Conservation (phyloP, 2,797 vertebrate genomes). For the Kryptopterus vitreolus region DNA sequence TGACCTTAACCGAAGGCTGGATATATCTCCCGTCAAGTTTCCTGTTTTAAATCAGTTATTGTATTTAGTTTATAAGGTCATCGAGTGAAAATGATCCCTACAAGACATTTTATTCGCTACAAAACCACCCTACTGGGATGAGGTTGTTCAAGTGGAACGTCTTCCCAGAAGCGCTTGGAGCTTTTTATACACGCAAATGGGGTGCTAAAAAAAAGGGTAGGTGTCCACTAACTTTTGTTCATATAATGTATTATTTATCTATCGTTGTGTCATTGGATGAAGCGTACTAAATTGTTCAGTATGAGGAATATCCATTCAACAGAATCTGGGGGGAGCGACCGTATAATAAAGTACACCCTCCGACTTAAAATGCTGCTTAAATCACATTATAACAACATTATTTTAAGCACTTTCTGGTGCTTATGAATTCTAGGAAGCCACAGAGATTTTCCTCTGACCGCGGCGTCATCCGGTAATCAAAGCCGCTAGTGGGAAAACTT, state of each 20-base stretch:
- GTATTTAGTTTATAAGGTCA: not conserved
- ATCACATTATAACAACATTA: not conserved
- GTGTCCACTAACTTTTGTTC: no score
- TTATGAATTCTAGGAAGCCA: not conserved
- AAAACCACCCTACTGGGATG: no score
- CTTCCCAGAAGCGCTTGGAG: no score
- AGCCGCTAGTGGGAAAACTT: not conserved
- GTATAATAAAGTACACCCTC: not conserved
- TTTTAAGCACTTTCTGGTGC: not conserved
- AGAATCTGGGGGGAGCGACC: no score
- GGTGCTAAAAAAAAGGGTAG: no score
- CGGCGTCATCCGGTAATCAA: slow-evolving; percentile 8
- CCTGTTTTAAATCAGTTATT: not conserved
- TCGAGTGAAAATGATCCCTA: not conserved
- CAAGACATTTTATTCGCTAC: no score
- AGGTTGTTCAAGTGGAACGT: not conserved
- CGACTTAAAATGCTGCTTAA: not conserved
- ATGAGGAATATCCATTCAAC: not conserved
- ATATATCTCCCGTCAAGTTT: not conserved
- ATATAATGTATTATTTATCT: not conserved
- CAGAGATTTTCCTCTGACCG: not conserved
- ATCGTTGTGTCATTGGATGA: not conserved
- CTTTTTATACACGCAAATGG: no score
- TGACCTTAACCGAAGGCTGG: not conserved
- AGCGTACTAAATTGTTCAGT: not conserved